Evolutionary conservation across 2,888 invertebrate genomes (phyloP), one percentile per base, ranked within the genome.

Genomic region (Ormia ochracea): DNA sequence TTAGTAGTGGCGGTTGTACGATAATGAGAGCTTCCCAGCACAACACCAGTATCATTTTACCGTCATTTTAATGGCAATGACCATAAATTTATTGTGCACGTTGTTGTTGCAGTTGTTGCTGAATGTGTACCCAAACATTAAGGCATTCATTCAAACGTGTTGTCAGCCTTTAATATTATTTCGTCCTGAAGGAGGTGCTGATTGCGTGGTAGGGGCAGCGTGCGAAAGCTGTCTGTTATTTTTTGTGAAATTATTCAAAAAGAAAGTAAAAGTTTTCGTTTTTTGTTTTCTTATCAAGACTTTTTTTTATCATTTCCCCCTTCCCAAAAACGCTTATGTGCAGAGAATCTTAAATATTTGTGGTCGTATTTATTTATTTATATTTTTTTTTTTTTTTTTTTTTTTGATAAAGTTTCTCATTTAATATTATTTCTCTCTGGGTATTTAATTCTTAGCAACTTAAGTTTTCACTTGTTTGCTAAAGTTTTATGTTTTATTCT

Each of bases 91-190:
- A 73, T 80, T 68, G 66, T 79, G 38, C 36, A 7, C 36, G 48
- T 36, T 26, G n/a, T 48, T 48, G 23, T 56, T 56, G 63, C 36
- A 54, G 43, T 68, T 68, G 52, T 65, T 76, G 56, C 45, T 48
- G 43, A 38, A 73, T 61, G 28, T 58, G 23, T 73, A 68, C 33
- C 61, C 76, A 76, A 74, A 80, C 52, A 76, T 76, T 76, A 52
- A 59, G 73, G 61, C 80, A 80, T 80, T n/a, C n/a, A n/a, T n/a
- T 80, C 68, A 80, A 80, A 80, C 80, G 80, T 80, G 68, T 80
- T 75, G 48, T 72, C 73, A 76, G 80, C 80, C 76, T 61, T 80
- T 63, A 76, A 80, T 76, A 63, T 72, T 59, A 41, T 58, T 45
- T 48, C 41, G 59, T 65, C 65, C 50, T 69, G 48, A 45, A 36